Conservation (phyloP, 2,797 vertebrate species). For the Gallinago nigripennis region DNA sequence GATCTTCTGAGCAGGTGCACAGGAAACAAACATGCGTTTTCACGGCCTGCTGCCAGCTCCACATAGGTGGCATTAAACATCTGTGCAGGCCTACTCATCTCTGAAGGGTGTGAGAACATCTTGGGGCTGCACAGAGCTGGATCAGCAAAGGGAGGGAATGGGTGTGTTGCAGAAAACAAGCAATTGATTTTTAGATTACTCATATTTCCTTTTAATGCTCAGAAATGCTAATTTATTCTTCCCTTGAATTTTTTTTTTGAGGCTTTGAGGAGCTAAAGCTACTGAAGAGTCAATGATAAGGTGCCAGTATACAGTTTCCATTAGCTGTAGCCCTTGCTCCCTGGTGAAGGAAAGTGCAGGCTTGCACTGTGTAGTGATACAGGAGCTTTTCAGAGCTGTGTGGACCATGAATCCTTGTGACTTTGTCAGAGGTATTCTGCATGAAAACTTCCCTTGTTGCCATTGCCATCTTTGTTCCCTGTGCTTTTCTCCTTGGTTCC, state of each 20-base stretch:
- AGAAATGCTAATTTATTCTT: background rate
- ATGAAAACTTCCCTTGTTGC: background rate
- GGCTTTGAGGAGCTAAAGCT: background rate
- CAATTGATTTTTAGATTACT: background rate
- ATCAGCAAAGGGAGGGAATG: background rate
- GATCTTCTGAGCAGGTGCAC: background rate
- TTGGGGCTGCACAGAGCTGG: background rate
- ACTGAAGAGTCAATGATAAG: background rate
- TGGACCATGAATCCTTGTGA: background rate
- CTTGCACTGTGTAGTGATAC: background rate
- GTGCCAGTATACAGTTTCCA: background rate
- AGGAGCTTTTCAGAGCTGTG: background rate
- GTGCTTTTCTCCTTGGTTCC: background rate
- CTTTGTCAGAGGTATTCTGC: background rate
- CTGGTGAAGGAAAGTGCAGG: background rate
- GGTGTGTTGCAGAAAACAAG: background rate
- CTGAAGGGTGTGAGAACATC: background rate
- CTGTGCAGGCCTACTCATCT: background rate
- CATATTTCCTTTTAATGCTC: too few species aligned
- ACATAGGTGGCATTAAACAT: background rate
- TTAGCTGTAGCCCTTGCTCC: background rate
- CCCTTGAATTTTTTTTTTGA: background rate
- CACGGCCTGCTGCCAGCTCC: background rate
- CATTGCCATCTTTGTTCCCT: background rate
- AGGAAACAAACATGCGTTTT: background rate